Percentiles rank a stretch among this genome's conserved stretches.
These are phyloP conservation scores for Eubasilissa regina DNA, from an alignment of 1,140 invertebrate genomes.

Conservation along the genomic window DNA sequence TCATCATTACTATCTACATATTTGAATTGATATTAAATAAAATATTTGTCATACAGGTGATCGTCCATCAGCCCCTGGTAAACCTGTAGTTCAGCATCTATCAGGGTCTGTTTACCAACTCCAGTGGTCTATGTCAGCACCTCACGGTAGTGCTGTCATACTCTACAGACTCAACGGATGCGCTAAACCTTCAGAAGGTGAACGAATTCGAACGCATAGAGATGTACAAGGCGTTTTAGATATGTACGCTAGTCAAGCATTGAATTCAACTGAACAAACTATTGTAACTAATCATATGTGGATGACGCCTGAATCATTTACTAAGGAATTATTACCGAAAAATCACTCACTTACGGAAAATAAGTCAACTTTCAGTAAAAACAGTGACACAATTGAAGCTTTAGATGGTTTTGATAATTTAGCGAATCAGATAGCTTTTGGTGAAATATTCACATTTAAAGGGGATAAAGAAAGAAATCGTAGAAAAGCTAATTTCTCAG, in stretches of 20 bases:
- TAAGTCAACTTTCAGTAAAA: no score
- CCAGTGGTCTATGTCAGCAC: conserved; percentile 77
- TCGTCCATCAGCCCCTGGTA: conserved; percentile 78
- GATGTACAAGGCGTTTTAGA: conserved; percentile 12
- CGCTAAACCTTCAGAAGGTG: conserved; percentile 35
- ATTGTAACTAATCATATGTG: conserved; percentile 3
- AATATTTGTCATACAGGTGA: conserved; percentile 69
- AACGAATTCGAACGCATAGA: conserved; percentile 45
- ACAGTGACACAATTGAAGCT: no score
- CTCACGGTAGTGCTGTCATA: conserved; percentile 47
- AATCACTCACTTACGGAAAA: no score
- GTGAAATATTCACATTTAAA: no score
- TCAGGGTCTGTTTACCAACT: conserved; percentile 80
- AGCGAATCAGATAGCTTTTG: no score
- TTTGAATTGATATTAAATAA: neutral
- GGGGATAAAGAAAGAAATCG: no score
- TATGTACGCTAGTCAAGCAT: neutral
- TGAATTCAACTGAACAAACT: neutral
- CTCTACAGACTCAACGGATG: conserved; percentile 53
- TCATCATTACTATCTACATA: neutral
- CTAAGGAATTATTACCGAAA: no score
- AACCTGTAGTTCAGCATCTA: conserved; percentile 77
- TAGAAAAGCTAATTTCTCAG: conserved; percentile 48
- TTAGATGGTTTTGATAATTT: no score
- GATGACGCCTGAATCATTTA: neutral